Evolutionary conservation across 2,113 vertebrate species (phyloP), one percentile per base, ranked within the genome.

Genomic region (Takifugu flavidus): DNA sequence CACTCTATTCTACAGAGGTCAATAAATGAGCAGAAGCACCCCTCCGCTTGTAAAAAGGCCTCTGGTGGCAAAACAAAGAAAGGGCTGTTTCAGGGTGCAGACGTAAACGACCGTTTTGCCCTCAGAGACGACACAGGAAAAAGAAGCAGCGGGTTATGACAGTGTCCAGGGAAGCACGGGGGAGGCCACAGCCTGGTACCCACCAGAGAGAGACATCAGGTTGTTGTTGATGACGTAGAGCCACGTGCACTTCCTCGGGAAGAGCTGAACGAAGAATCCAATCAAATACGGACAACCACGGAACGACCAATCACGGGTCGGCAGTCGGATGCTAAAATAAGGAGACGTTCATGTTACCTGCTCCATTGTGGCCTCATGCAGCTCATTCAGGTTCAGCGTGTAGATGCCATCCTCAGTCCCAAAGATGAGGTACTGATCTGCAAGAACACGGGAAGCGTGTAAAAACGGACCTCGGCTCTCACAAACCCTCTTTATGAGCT

Each of bases 141-240:
- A 79, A 77, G 70, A 49, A 59, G 80, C 65, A 67, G 81, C 60
- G 60, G 79, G 70, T 70, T 71, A 70, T 76, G 79, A 70, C 72
- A 67, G 67, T 52, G 56, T 72, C 12, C 65, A 13, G 61, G 59
- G 59, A 62, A 45, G 80, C 71, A 65, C 56, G 60, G 47, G 45
- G 31, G 67, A 12, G 11, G 72, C 5, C 20, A 62, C 60, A 8
- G 27, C 11, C 7, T 10, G 4, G 69, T 42, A 89, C 94, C 53
- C 86, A 98, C 97, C 97, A 82, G 96, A 98, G 83, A 99, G 82
- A 73, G 97, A 99, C 96, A 98, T 98, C 59, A 99, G 88, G 87
- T 94, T 98, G 88, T 98, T 98, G 91, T 99, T 98, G 93, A 99
- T 98, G 27, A 99, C 91, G 1, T 98, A 98, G 0, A 99, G 91